Percentiles rank a stretch among this genome's conserved stretches.
Conservation (phyloP, 2,888 invertebrate genomes). For the Smittia sp. region DNA sequence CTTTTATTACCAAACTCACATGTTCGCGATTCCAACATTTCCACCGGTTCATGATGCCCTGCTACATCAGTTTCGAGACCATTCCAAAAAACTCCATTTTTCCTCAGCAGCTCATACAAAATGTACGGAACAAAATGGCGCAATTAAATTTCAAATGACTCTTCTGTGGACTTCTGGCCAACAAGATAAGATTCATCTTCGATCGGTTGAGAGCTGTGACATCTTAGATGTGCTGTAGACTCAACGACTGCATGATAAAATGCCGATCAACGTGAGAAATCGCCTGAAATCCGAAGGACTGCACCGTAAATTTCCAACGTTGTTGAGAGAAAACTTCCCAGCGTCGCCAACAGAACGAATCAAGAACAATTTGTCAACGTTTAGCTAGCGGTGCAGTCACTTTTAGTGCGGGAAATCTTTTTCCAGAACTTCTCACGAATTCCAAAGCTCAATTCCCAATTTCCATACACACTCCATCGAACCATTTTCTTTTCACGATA, state of each 20-base stretch:
- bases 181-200: not conserved
- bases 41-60: constrained; percentile 11
- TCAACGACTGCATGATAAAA: not conserved
- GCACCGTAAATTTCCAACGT: not conserved
- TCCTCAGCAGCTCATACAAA: constrained; percentile 34
- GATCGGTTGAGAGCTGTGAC: not conserved
- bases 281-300: not conserved
- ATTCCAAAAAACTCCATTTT: constrained; percentile 40
- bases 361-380: not conserved
- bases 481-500: constrained; percentile 7
- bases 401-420: not conserved
- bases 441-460: constrained; percentile 25
- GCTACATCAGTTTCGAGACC: constrained; percentile 15
- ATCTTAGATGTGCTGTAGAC: too few relatives aligned
- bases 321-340: not conserved
- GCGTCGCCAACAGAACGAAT: not conserved
- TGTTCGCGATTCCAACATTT: constrained; percentile 27
- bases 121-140: constrained; percentile 41
- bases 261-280: not conserved
- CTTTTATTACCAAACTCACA: constrained; percentile 37
- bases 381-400: not conserved
- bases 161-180: not conserved
- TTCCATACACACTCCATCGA: constrained; percentile 6
- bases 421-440: not conserved
- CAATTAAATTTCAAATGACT: constrained; percentile 41